Evolutionary conservation across 37 sponge, comb jelly and placozoan genomes (phyloP), one percentile per base, ranked within the genome.

Genomic region (Haliclona indistincta): DNA sequence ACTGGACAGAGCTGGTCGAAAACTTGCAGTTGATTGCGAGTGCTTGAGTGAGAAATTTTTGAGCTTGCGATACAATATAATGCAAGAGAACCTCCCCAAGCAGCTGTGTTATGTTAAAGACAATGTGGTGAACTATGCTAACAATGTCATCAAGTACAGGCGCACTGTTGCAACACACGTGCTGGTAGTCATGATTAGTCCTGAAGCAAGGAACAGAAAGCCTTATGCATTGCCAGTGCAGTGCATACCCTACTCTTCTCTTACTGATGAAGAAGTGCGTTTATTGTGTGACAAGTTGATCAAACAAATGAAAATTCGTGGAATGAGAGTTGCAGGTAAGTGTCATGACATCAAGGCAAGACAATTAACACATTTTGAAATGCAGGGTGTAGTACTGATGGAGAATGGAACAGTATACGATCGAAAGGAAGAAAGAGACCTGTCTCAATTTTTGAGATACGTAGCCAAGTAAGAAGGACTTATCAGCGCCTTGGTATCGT

Each of bases 121-220:
- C n/a, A n/a, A n/a, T n/a, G n/a, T n/a, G n/a, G n/a, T n/a, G n/a
- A n/a, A n/a, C n/a, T n/a, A n/a, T n/a, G n/a, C n/a, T n/a, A n/a
- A n/a, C n/a, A n/a, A n/a, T n/a, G n/a, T n/a, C n/a, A n/a, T n/a
- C n/a, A n/a, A n/a, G n/a, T n/a, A n/a, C n/a, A n/a, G n/a, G n/a
- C n/a, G n/a, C n/a, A n/a, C n/a, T n/a, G n/a, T n/a, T n/a, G n/a
- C n/a, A n/a, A n/a, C n/a, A n/a, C n/a, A n/a, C n/a, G n/a, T n/a
- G n/a, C n/a, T n/a, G n/a, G n/a, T n/a, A n/a, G n/a, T n/a, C n/a
- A 69, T 70, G 79, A 70, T 78, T 7, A 70, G 69, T 17, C 22
- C 36, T 43, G 79, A 78, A 43, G 45, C 3, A 7, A 19, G 79
- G 49, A 33, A 62, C 39, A 38, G 2, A n/a, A n/a, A n/a, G n/a